These are phyloP conservation scores for Brenthis daphne DNA, from an alignment of 2,888 invertebrate genomes.

Conservation along the genomic window DNA sequence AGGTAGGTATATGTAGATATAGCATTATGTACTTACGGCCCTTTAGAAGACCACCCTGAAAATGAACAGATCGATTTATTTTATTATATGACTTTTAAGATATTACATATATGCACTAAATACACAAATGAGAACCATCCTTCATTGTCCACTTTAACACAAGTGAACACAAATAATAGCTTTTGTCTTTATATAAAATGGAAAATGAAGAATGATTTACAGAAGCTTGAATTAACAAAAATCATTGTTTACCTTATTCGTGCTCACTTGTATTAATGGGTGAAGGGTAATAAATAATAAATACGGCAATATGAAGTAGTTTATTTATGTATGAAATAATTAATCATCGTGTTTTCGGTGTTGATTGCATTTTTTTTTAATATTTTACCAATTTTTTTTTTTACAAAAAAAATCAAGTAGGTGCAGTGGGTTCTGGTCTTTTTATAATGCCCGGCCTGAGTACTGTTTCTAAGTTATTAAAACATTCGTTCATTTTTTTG, in stretches of 20 bases:
- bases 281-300: constrained; percentile 31
- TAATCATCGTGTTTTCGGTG: constrained; percentile 48
- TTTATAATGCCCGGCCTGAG: constrained; percentile 44
- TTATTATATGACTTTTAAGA: constrained; percentile 17
- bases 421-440: constrained; percentile 52
- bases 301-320: constrained; percentile 36
- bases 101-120: constrained; percentile 21
- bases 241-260: constrained; percentile 59
- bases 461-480: constrained; percentile 55
- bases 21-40: constrained; percentile 42
- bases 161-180: constrained; percentile 62
- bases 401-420: constrained; percentile 41
- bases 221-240: constrained; percentile 1
- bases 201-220: constrained; percentile 70
- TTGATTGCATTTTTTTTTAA: background rate
- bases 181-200: constrained; percentile 36
- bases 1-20: too few relatives aligned
- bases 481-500: background rate
- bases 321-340: constrained; percentile 29
- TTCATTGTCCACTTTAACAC: constrained; percentile 67
- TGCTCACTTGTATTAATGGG: constrained; percentile 62
- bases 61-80: constrained; percentile 36
- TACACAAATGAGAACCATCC: constrained; percentile 51
- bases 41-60: constrained; percentile 56
- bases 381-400: constrained; percentile 16